Conservation (phyloP, 2,888 invertebrate genomes). For the Sarcophaga subvicina region DNA sequence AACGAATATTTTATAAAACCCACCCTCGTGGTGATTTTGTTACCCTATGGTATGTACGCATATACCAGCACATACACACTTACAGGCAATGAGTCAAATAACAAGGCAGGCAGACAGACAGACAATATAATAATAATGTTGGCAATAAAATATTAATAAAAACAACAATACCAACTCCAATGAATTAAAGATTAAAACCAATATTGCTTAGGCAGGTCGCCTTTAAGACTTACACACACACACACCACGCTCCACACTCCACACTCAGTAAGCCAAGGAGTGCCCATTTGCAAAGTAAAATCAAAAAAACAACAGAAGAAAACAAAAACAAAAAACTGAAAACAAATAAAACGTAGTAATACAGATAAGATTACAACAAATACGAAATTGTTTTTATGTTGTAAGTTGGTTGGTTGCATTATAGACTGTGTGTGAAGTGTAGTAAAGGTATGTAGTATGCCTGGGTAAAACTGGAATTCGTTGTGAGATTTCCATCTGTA, state of each 20-base stretch:
- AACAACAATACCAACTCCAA: slow-evolving; percentile 2
- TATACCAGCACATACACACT: too few relatives aligned
- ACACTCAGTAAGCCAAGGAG: slow-evolving; percentile 46
- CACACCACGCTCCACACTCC: background rate
- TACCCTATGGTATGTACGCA: too few relatives aligned
- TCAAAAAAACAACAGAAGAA: too few relatives aligned
- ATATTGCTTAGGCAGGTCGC: background rate
- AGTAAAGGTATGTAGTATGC: slow-evolving; percentile 22
- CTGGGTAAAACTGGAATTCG: slow-evolving; percentile 45
- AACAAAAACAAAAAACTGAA: background rate
- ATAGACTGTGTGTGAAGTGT: background rate
- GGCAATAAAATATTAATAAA: slow-evolving; percentile 35
- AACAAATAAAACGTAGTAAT: background rate
- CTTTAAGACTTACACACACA: background rate
- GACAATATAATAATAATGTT: slow-evolving; percentile 3
- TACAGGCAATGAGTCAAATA: too few relatives aligned
- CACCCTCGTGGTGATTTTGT: slow-evolving; percentile 38
- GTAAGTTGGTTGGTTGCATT: background rate
- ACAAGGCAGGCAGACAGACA: background rate
- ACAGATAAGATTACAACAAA: slow-evolving; percentile 32
- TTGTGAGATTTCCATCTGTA: slow-evolving; percentile 31
- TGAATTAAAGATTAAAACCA: too few relatives aligned
- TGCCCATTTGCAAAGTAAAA: slow-evolving; percentile 51
- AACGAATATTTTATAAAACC: slow-evolving; percentile 25
- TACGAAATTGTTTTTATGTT: background rate